Percentiles rank a stretch among this genome's conserved stretches.
These are phyloP conservation scores for Babyrousa celebensis DNA, from an alignment of 2,797 vertebrate species.

Conservation along the genomic window DNA sequence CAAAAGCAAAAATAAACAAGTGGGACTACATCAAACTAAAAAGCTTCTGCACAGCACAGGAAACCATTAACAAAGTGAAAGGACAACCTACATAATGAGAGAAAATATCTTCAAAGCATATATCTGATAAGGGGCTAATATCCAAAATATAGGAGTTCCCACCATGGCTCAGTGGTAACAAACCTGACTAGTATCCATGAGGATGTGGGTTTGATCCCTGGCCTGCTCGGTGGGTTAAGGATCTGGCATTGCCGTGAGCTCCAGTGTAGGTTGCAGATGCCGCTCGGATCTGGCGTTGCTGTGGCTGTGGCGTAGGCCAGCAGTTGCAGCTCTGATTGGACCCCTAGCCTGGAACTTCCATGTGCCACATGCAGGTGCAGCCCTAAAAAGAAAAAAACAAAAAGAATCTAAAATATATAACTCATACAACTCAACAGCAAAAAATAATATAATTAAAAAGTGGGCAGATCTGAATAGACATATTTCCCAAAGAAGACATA, in stretches of 20 bases:
- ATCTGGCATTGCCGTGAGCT: no score
- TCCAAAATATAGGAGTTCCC: background rate
- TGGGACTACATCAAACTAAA: background rate
- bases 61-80: background rate
- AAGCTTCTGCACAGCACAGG: constrained; percentile 4
- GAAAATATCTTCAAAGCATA: constrained; percentile 21
- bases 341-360: no score
- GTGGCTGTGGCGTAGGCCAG: no score
- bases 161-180: no score
- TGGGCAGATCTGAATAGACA: background rate
- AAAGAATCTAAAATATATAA: background rate
- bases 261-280: no score
- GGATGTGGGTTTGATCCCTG: no score
- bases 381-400: no score
- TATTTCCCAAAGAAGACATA: constrained; percentile 50
- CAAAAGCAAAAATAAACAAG: background rate
- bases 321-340: no score
- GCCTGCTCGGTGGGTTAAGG: no score
- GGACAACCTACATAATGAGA: background rate
- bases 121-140: background rate
- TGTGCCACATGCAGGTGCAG: no score
- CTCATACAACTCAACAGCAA: background rate
- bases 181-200: no score
- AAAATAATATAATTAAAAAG: background rate
- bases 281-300: no score